Evolutionary conservation across 2,888 invertebrate species (phyloP), one percentile per base, ranked within the genome.

Genomic region (Sphaerolaimus hirsutus): DNA sequence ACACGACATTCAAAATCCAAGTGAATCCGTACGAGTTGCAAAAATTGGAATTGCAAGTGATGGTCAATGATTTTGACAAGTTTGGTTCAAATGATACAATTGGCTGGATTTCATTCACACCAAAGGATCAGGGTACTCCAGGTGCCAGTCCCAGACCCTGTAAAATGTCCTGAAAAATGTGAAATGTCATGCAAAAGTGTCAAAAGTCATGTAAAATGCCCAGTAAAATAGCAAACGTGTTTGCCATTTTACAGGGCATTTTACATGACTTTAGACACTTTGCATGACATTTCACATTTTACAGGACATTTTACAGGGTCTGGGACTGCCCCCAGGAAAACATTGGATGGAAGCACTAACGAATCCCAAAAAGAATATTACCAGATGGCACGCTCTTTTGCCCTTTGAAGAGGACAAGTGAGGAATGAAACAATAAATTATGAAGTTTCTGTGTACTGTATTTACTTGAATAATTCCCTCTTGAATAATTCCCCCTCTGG

Each of bases 1-100:
- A 93, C 77, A 91, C 93, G 77, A 93, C 91, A 66, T 93, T 93
- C 75, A 82, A 89, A 68, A 93, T 93, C 75, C 93, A 48, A 36
- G 36, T 48, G 42, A 46, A 46, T 19, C 46, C 46, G 22, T 48
- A 41, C 27, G 48, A 48, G 26, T 21, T 46, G 23, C 19, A 48
- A 17, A 41, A 48, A 17, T 46, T 46, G 7, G 46, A 46, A 21
- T 19, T 46, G 14, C 46, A 46, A 2, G 23, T 40, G 22, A 29
- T 27, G 26, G 40, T 40, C 17, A 46, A 26, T 5, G 46, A 46
- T 22, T 46, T 23, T 29, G 46, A 46, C 35, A 46, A 46, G 41
- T 26, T 46, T 19, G 46, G 46, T 17, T 27, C 29, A 22, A 46
- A 46, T 24, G 46, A 46, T 23, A 27, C 46, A 5, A 46, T 46